Conservation (phyloP, 2,888 invertebrate genomes). For the Sussaba pulchella region DNA sequence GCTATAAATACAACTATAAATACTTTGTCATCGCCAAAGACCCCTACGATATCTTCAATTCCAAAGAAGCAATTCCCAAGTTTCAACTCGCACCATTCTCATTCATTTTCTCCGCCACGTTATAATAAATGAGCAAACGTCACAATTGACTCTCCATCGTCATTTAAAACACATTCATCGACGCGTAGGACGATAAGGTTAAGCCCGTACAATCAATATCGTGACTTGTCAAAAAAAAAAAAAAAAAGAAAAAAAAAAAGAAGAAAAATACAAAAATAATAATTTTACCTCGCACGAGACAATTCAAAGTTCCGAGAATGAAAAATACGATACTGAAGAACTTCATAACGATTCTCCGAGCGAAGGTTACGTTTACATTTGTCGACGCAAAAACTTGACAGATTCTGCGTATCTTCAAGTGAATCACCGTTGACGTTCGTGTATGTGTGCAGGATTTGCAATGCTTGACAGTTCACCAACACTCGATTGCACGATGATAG, state of each 20-base stretch:
- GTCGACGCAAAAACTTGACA: conserved; percentile 43
- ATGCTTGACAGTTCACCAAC: background rate
- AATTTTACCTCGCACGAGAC: conserved; percentile 49
- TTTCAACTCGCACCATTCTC: too few species aligned
- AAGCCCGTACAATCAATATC: conserved; percentile 18
- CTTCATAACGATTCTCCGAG: conserved; percentile 52
- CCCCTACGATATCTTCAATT: too few species aligned
- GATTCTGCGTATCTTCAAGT: conserved; percentile 15
- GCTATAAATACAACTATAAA: too few species aligned
- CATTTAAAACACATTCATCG: too few species aligned
- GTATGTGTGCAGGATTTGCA: too few species aligned
- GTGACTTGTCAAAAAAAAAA: background rate
- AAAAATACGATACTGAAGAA: conserved; percentile 39
- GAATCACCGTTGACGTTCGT: conserved; percentile 29
- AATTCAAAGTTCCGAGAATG: conserved; percentile 26
- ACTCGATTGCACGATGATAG: background rate
- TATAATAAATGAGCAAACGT: too few species aligned
- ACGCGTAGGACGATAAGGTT: conserved; percentile 47
- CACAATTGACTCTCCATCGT: too few species aligned
- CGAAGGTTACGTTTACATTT: conserved; percentile 35
- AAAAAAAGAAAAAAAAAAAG: too few species aligned
- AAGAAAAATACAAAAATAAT: background rate
- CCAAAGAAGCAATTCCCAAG: too few species aligned
- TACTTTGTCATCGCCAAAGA: too few species aligned
- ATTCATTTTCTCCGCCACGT: too few species aligned